phyloP scores from a whole-genome alignment of 2,797 vertebrate species.

The Eptatretus atami region DNA sequence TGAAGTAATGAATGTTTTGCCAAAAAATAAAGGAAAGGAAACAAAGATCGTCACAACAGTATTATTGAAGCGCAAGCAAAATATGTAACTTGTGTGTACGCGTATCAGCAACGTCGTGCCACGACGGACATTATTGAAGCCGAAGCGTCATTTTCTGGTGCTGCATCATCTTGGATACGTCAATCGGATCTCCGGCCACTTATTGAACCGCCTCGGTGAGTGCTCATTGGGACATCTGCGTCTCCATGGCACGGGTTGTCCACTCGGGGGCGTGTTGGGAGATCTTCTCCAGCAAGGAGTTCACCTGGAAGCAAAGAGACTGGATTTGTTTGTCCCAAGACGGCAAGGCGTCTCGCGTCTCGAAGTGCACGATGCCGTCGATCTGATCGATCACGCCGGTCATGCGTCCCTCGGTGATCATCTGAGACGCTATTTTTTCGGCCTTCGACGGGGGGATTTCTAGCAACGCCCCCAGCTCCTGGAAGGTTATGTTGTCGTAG shows the following conservation, averaged over 20 bases:
- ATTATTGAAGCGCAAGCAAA: too few relatives aligned
- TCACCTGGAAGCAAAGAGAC: conserved; percentile 91
- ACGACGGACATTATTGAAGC: too few relatives aligned
- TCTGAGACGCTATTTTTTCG: conserved; percentile 93
- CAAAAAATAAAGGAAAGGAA: too few relatives aligned
- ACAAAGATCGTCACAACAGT: too few relatives aligned
- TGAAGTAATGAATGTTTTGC: too few relatives aligned
- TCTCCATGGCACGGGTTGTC: conserved; percentile 76
- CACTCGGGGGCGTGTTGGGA: conserved; percentile 65
- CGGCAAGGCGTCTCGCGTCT: conserved; percentile 75
- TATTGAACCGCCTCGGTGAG: not conserved
- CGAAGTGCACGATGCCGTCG: conserved; percentile 90
- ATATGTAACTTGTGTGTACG: too few relatives aligned
- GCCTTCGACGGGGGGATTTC: conserved; percentile 96
- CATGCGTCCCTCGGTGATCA: conserved; percentile 98
- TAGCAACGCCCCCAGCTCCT: conserved; percentile 71
- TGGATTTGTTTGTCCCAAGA: conserved; percentile 99
- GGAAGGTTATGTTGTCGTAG: conserved; percentile 96
- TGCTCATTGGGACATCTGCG: conserved; percentile 68
- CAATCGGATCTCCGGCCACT: too few relatives aligned
- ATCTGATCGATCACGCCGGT: conserved; percentile 98
- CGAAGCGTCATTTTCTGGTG: not conserved
- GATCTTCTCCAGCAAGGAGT: conserved; percentile 90
- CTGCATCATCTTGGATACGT: not conserved
- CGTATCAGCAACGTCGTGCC: too few relatives aligned